Conservation (phyloP, 2,888 invertebrate genomes). For the Spialia ferax region DNA sequence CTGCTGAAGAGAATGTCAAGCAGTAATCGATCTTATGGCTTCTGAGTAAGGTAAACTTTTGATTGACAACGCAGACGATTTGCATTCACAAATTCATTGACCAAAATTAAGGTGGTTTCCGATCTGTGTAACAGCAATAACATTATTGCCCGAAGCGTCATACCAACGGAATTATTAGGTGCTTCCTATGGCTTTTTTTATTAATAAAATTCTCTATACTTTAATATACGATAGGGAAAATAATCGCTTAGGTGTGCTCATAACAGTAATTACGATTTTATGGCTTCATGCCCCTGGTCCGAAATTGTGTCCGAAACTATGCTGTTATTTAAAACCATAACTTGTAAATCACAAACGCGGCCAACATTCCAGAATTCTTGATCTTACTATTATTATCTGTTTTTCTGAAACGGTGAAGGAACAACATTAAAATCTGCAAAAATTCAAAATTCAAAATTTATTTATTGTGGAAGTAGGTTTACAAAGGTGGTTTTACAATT, state of each 20-base stretch:
- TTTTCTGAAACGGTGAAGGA: neutral
- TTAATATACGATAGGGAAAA: constrained; percentile 38
- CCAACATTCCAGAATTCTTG: neutral
- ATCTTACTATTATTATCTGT: neutral
- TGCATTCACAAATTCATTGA: constrained; percentile 82
- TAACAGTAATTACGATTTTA: constrained; percentile 39
- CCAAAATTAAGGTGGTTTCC: constrained; percentile 81
- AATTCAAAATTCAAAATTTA: no score
- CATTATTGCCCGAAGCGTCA: constrained; percentile 67
- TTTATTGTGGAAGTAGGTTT: no score
- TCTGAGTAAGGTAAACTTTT: constrained; percentile 7
- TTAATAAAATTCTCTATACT: constrained; percentile 37
- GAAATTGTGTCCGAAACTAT: constrained; percentile 28
- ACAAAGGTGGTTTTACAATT: no score
- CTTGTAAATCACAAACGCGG: neutral
- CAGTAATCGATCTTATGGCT: neutral
- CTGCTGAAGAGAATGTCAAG: neutral
- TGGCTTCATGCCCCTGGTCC: constrained; percentile 35
- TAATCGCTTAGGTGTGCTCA: constrained; percentile 32
- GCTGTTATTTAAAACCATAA: constrained; percentile 8
- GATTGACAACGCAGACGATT: constrained; percentile 54
- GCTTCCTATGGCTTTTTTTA: constrained; percentile 44
- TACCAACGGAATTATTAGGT: constrained; percentile 68
- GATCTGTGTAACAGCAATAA: constrained; percentile 73
- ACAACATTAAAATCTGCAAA: no score